Base-by-base conservation (phyloP, 2,797 vertebrate genomes). In the Mus caroli region DNA sequence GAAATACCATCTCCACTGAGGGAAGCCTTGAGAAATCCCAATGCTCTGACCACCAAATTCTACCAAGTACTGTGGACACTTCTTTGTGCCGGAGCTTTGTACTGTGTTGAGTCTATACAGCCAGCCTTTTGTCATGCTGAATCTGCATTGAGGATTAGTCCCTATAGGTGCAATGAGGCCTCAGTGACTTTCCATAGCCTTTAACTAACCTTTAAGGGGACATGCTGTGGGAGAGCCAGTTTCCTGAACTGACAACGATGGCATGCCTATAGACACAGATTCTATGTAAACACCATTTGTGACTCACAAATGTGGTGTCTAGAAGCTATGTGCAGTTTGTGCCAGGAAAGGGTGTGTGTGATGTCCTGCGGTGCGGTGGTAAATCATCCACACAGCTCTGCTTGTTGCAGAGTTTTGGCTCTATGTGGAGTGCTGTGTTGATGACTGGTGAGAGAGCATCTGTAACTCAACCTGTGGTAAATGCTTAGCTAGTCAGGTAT, bases 151-250 rank as follows among this genome's bases (percentile, higher is more conserved):
- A 19, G 31, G 12, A 46, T 14, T 40, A 69, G 2, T 8, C 17
- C 37, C 87, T 69, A 10, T 12, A 46, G 28, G 58, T 9, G 14
- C 75, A 56, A 14, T 12, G 60, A 69, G 26, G 78, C 28, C 69
- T 0, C 67, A 20, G 50, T 67, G 78, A 73, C 17, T 91, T 71
- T 56, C 28, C 24, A 28, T 3, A 54, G 60, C n/a, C 26, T 60
- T 52, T 52, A 69, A 67, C 54, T 62, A 84, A 62, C 40, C 37
- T 69, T 89, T 52, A 83, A 78, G 93, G 86, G 87, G n/a, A 19
- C 76, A 28, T 14, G 56, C 91, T 94, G 92, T 56, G 7, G 87
- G 77, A 94, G 78, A 89, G 37, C 87, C 93, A 91, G 50, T 79
- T 82, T 88, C 91, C n/a, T 83, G 79, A 96, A 95, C 0, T 13